Conservation (phyloP, 2,113 vertebrate species). For the Prolemur simus region DNA sequence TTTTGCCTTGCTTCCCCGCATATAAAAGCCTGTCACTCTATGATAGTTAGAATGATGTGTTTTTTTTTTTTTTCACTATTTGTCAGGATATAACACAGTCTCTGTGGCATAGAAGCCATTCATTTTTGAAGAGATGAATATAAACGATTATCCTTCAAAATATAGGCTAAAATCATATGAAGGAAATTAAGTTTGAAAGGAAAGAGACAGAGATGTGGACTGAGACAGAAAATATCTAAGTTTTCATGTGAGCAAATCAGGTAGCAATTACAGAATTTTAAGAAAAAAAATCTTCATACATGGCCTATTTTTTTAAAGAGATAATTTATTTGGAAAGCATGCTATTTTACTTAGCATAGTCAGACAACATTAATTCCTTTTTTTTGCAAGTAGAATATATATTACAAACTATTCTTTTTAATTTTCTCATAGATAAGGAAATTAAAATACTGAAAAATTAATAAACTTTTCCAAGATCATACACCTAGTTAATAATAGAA, state of each 20-base stretch:
- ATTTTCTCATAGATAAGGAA: neutral
- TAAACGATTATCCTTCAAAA: neutral
- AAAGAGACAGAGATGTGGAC: neutral
- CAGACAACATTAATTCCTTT: neutral
- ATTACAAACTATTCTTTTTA: neutral
- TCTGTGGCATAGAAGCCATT: neutral
- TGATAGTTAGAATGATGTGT: neutral
- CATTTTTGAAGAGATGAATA: neutral
- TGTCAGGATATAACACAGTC: neutral
- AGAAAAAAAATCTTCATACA: neutral
- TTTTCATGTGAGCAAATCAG: neutral
- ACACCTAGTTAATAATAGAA: neutral
- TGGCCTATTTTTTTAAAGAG: neutral
- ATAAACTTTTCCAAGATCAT: neutral
- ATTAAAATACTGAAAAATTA: neutral
- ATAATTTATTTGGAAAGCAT: neutral
- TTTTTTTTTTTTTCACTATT: neutral
- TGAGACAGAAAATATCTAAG: neutral
- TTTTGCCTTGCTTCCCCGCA: neutral
- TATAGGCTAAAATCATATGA: neutral
- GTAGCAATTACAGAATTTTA: neutral
- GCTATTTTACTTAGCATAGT: neutral
- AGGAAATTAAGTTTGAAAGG: neutral
- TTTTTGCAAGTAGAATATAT: neutral
- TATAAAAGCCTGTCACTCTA: neutral